Evolutionary conservation across 2,113 vertebrate genomes (phyloP).

Genomic region (Thomomys bottae): DNA sequence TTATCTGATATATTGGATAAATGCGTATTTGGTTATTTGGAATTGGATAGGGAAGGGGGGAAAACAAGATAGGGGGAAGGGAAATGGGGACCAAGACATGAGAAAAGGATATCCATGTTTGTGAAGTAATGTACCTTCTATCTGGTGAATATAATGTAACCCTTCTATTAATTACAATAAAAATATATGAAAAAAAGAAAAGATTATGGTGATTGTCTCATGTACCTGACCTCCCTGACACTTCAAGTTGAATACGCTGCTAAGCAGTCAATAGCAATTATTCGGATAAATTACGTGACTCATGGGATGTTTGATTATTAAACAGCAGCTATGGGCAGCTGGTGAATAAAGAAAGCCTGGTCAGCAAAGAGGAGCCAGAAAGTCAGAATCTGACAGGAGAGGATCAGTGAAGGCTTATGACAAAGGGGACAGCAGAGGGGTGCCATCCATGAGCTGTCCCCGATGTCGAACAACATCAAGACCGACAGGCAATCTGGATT

Average conservation of each 20-base stretch:
- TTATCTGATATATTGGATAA: too few relatives aligned
- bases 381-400: not conserved
- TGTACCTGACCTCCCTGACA: not conserved
- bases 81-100: too few relatives aligned
- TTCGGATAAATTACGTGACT: constrained; percentile 35
- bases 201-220: not conserved
- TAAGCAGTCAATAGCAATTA: not conserved
- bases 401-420: not conserved
- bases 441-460: not conserved
- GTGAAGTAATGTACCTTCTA: too few relatives aligned
- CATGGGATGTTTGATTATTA: constrained; percentile 5
- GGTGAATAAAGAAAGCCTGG: constrained; percentile 1
- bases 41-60: too few relatives aligned
- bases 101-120: too few relatives aligned
- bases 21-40: too few relatives aligned
- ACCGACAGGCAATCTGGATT: not conserved
- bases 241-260: not conserved
- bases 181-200: too few relatives aligned
- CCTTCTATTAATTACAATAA: too few relatives aligned
- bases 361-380: constrained; percentile 30
- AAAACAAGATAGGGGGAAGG: too few relatives aligned
- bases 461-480: not conserved
- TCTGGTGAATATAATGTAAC: too few relatives aligned
- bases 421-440: not conserved
- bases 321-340: not conserved